These are phyloP conservation scores for Arenicola marina DNA, from an alignment of 2,888 invertebrate genomes.

Conservation along the genomic window DNA sequence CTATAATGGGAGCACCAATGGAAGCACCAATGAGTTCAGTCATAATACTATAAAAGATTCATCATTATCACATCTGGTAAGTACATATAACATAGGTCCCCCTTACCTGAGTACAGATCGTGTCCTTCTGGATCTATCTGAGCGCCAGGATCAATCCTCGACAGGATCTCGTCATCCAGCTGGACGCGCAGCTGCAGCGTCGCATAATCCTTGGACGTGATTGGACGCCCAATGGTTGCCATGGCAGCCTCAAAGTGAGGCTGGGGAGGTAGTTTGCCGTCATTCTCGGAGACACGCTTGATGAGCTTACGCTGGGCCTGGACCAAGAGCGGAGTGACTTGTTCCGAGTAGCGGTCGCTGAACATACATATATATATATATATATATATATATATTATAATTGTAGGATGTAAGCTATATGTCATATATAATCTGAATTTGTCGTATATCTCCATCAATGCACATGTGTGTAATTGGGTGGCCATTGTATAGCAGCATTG, in stretches of 20 bases:
- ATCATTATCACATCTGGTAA: too few species aligned
- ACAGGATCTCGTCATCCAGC: constrained; percentile 31
- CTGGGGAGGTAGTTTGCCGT: constrained; percentile 48
- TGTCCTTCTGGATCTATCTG: constrained; percentile 53
- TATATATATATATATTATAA: background rate
- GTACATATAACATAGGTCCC: too few species aligned
- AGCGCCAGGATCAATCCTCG: constrained; percentile 44
- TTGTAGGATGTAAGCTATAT: background rate
- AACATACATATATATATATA: background rate
- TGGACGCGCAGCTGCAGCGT: constrained; percentile 47
- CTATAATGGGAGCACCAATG: too few species aligned
- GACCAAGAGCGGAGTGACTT: constrained; percentile 54
- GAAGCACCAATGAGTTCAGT: too few species aligned
- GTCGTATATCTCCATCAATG: too few species aligned
- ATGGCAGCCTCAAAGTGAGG: constrained; percentile 45
- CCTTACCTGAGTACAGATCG: constrained; percentile 47
- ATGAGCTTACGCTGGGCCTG: constrained; percentile 54
- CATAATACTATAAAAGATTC: too few species aligned
- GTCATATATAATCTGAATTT: background rate
- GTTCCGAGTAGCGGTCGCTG: constrained; percentile 58
- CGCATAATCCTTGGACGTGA: constrained; percentile 50
- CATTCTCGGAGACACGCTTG: constrained; percentile 39
- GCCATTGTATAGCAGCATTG: too few species aligned
- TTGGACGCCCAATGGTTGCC: constrained; percentile 30
- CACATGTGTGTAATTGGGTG: too few species aligned